Conservation (phyloP, 2,888 invertebrate species). For the Nasonia oneida region DNA sequence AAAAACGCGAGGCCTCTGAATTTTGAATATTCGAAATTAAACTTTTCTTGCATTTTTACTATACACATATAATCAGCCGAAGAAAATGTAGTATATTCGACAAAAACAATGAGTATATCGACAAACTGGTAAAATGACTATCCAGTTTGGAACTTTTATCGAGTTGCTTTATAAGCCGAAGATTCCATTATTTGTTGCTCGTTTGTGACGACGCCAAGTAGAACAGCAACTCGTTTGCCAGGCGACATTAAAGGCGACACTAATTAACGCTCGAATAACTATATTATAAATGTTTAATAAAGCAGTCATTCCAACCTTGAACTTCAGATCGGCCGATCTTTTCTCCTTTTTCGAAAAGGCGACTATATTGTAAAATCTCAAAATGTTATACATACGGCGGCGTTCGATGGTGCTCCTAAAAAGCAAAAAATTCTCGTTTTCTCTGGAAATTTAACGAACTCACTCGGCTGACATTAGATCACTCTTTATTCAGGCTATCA, state of each 20-base stretch:
- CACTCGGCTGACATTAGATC: neutral
- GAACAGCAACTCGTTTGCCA: neutral
- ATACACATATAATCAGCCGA: neutral
- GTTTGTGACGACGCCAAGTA: neutral
- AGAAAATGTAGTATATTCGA: neutral
- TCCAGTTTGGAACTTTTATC: neutral
- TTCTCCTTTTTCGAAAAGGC: neutral
- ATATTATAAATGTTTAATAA: neutral
- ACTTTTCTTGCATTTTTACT: neutral
- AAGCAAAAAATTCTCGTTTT: neutral
- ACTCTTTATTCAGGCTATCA: slow-evolving; percentile 22
- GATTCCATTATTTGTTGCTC: neutral
- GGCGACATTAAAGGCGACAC: neutral
- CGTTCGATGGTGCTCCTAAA: neutral
- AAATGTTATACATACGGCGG: neutral
- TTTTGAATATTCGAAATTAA: no score
- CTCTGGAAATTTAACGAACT: neutral
- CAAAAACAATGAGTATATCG: neutral
- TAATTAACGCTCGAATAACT: neutral
- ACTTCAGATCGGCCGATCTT: slow-evolving; percentile 35
- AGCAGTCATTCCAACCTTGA: neutral
- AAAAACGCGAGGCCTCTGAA: neutral
- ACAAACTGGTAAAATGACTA: slow-evolving; percentile 7
- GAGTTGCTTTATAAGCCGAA: neutral
- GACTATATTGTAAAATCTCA: no score